These are phyloP conservation scores for Plumapathes pennacea DNA, from an alignment of 92 coral and sea anemone genomes.

Conservation along the genomic window DNA sequence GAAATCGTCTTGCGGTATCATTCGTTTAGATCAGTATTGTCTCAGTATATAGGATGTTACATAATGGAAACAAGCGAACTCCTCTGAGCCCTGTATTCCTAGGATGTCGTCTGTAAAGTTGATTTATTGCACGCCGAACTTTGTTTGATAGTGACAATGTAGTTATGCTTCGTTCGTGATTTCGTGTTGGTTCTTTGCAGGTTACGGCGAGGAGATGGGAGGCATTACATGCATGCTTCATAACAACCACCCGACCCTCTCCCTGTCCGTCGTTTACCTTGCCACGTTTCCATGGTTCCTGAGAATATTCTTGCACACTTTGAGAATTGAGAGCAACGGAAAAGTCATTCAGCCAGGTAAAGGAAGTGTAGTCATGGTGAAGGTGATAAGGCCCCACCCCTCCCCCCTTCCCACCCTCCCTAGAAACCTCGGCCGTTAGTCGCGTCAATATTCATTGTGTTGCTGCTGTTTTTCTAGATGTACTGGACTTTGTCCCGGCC, in stretches of 20 bases:
- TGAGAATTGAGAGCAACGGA: slow-evolving; percentile 74
- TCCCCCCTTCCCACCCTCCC: too few species aligned
- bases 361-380: neutral
- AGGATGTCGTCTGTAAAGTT: neutral
- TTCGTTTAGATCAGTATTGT: too few species aligned
- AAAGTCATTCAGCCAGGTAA: slow-evolving; percentile 75
- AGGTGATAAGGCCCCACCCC: too few species aligned
- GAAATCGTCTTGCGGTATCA: too few species aligned
- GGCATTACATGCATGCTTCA: slow-evolving; percentile 74
- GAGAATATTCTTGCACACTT: slow-evolving; percentile 84
- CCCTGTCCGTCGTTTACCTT: slow-evolving; percentile 87
- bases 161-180: neutral
- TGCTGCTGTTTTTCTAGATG: slow-evolving; percentile 40
- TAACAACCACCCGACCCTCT: slow-evolving; percentile 76
- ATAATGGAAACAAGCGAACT: too few species aligned
- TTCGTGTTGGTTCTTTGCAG: slow-evolving; percentile 16
- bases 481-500: slow-evolving; percentile 67
- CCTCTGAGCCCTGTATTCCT: too few species aligned
- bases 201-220: slow-evolving; percentile 90
- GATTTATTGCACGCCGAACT: neutral
- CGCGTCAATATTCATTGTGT: neutral
- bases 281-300: slow-evolving; percentile 93
- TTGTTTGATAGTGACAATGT: neutral
- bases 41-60: too few species aligned
- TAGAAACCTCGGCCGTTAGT: too few species aligned